These are phyloP conservation scores for Tyria jacobaeae DNA, from an alignment of 2,888 invertebrate species.

Conservation along the genomic window DNA sequence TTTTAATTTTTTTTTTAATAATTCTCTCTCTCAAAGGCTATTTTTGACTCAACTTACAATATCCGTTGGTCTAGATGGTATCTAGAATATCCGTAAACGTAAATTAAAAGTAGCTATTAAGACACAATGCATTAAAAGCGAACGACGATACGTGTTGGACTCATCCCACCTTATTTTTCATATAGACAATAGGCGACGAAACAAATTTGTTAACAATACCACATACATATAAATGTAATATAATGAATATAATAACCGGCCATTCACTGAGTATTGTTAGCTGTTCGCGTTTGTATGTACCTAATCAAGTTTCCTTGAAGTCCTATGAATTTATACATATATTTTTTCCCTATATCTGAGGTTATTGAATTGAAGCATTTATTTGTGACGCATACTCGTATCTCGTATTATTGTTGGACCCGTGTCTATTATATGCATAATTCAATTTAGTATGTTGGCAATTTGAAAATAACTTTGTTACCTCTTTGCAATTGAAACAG, in stretches of 20 bases:
- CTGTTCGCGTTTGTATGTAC: conserved; percentile 2
- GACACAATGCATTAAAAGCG: neutral
- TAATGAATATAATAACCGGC: conserved; percentile 7
- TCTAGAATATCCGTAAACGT: neutral
- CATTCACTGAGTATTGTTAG: conserved; percentile 12
- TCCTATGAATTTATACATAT: neutral
- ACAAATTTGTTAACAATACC: conserved; percentile 8
- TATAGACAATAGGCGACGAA: conserved; percentile 4
- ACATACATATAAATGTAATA: conserved; percentile 5
- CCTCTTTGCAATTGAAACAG: neutral
- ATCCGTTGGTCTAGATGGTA: too few species aligned
- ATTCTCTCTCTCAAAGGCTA: too few species aligned
- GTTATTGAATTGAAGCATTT: neutral
- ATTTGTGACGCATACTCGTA: neutral
- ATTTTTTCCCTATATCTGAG: conserved; percentile 4
- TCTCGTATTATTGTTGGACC: neutral
- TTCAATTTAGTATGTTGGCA: neutral
- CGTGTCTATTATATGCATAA: neutral
- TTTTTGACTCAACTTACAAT: neutral
- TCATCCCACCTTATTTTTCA: neutral
- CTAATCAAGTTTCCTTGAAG: conserved; percentile 8
- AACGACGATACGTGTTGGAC: neutral
- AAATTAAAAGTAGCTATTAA: neutral
- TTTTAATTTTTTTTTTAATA: neutral
- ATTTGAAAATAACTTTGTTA: neutral